Evolutionary conservation across 1,140 invertebrate species (phyloP), one percentile per base, ranked within the genome.

Genomic region (Aphis gossypii): DNA sequence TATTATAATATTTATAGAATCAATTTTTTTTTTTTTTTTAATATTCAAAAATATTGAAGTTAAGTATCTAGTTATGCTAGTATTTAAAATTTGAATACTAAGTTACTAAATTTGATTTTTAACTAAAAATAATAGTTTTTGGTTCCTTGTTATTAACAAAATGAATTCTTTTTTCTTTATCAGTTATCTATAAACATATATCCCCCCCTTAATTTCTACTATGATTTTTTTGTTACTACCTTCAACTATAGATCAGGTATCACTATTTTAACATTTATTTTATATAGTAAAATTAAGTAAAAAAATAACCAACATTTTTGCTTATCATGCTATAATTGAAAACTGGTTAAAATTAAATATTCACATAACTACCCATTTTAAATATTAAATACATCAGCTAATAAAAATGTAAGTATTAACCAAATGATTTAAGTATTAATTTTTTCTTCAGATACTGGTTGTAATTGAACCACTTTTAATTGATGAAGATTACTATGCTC

Each of bases 401-500:
- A 11, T 68, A n/a, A 14, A 68, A 68, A 68, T n/a, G 14, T 41
- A 68, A 68, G n/a, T 68, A 18, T 30, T n/a, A 0, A n/a, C n/a
- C 14, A 68, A 68, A 18, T 68, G 4, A 68, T 76, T 18, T n/a
- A 51, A 51, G 4, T 82, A 51, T 44, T 84, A 30, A 84, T 23
- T 44, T 87, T 89, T 38, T 88, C 5, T 41, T 2, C 94, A 97
- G 96, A 99, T 99, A 95, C 96, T 99, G 51, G 99, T 99, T 1
- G 99, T 99, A 3, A 99, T 99, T 95, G 99, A 99, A 96, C 99
- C 99, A 1, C 95, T 99, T 56, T 96, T 99, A 11, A 99, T 99
- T 95, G 99, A 99, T 95, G 99, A 99, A 96, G 99, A 99, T 96
- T 99, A 99, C 95, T 99, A 99, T 96, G 99, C 99, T 82, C 97